Evolutionary conservation across 2,113 vertebrate genomes (phyloP).

Genomic region (Scalopus aquaticus): DNA sequence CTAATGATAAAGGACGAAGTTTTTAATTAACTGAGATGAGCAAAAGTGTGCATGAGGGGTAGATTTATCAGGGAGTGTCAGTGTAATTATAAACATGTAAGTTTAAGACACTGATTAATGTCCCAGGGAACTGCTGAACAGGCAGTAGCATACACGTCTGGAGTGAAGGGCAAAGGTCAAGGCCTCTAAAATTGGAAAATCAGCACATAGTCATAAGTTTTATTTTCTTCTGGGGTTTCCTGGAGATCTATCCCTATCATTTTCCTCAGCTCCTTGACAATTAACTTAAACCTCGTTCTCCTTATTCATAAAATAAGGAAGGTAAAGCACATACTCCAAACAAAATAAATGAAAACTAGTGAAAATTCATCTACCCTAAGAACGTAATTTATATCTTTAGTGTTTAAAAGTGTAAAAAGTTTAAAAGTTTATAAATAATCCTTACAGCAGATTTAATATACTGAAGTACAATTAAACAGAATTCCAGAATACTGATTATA

Average conservation of each 20-base stretch:
- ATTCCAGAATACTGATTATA: neutral
- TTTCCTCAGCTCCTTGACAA: neutral
- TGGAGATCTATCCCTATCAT: neutral
- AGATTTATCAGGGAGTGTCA: too few species aligned
- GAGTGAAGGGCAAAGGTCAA: neutral
- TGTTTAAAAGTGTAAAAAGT: neutral
- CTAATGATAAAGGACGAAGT: neutral
- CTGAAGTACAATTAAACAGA: neutral
- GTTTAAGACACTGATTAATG: neutral
- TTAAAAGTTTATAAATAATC: constrained; percentile 39
- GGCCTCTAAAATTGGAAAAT: neutral
- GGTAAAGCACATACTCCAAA: neutral
- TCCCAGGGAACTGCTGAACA: neutral
- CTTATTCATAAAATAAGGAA: neutral
- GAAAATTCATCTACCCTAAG: constrained; percentile 22
- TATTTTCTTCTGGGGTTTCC: neutral
- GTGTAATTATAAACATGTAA: neutral
- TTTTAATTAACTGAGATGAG: neutral
- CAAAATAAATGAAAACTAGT: neutral
- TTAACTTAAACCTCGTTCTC: neutral
- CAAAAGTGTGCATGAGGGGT: neutral
- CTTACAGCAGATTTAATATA: neutral
- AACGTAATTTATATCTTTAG: neutral
- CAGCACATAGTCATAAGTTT: neutral
- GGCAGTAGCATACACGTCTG: neutral